phyloP scores from a whole-genome alignment of 2,797 vertebrate genomes.

The Melanotaenia parkinsoni region DNA sequence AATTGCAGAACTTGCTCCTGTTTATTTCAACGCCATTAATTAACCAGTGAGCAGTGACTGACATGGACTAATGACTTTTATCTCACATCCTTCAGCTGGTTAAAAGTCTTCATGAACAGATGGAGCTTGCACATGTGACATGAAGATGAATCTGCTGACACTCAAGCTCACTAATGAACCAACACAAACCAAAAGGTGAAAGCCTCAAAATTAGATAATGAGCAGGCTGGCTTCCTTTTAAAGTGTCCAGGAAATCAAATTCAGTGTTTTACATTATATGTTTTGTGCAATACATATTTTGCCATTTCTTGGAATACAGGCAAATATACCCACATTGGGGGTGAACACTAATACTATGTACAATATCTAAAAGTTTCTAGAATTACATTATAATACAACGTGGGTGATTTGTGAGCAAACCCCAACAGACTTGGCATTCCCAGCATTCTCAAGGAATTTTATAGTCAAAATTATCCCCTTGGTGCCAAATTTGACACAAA shows the following conservation, averaged over 20 bases:
- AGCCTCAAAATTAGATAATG: not conserved
- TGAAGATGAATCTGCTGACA: conserved; percentile 28
- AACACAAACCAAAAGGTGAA: conserved; percentile 21
- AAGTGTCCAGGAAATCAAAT: not conserved
- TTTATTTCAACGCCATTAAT: conserved; percentile 21
- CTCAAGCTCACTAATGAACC: conserved; percentile 11
- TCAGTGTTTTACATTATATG: not conserved
- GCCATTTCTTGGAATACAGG: not conserved
- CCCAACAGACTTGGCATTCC: no score
- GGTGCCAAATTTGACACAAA: no score
- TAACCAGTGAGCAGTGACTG: conserved; percentile 13
- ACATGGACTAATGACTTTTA: conserved; percentile 2
- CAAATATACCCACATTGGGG: not conserved
- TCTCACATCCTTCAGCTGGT: conserved; percentile 3
- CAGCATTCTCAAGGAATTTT: no score
- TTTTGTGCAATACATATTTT: not conserved
- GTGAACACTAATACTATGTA: not conserved
- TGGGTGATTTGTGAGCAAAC: no score
- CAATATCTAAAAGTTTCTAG: no score
- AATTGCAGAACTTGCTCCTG: not conserved
- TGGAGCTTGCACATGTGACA: conserved; percentile 17
- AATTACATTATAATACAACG: no score
- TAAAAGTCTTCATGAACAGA: conserved; percentile 26
- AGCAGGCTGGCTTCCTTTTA: conserved; percentile 4
- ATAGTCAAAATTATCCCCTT: no score